Conservation (phyloP, 2,113 vertebrate species). For the Myanophis thanlyinensis region DNA sequence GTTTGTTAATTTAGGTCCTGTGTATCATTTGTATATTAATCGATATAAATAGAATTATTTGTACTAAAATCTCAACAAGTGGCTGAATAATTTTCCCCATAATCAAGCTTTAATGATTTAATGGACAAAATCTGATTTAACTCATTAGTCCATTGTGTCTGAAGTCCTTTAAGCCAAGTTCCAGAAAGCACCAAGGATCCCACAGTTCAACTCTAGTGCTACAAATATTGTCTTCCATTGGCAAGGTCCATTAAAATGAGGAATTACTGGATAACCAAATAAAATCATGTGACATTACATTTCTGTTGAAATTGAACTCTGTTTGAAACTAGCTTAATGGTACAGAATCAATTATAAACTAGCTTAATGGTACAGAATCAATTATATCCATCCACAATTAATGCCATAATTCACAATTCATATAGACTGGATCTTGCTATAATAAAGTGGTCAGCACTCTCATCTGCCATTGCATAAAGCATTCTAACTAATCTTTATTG, state of each 20-base stretch:
- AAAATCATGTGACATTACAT: background rate
- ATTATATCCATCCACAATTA: background rate
- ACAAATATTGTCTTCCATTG: too few relatives aligned
- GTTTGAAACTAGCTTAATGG: background rate
- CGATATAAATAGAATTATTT: background rate
- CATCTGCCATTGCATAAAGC: background rate
- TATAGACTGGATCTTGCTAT: background rate
- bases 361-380: background rate
- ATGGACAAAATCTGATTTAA: background rate
- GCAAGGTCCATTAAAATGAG: background rate
- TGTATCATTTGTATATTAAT: background rate
- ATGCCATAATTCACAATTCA: background rate
- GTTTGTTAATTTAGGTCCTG: background rate
- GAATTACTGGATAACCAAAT: background rate
- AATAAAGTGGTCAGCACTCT: background rate
- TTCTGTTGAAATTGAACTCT: constrained; percentile 3
- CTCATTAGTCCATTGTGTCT: background rate
- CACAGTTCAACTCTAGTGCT: too few relatives aligned
- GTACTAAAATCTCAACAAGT: background rate
- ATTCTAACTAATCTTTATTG: background rate
- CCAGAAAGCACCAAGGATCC: too few relatives aligned
- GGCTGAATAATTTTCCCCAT: background rate
- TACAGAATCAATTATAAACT: background rate
- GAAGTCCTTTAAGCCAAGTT: background rate
- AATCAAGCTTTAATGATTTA: background rate